phyloP scores from a whole-genome alignment of 2,888 invertebrate genomes.

The Protodeltote pygarga region DNA sequence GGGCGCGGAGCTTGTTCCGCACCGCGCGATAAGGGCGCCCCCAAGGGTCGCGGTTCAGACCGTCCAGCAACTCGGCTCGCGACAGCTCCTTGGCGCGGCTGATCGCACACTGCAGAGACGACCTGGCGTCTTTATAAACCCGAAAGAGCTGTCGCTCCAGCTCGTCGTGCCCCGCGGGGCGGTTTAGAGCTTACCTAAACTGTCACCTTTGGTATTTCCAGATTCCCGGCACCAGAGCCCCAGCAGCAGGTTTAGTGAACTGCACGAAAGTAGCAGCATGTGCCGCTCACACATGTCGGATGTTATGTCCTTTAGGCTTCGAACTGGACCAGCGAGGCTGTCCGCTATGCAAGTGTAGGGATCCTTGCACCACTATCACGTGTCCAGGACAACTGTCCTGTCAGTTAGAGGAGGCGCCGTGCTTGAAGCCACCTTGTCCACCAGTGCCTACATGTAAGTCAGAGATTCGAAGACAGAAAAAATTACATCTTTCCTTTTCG shows the following conservation, averaged over 20 bases:
- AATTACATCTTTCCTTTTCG: too few species aligned
- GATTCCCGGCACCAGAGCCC: slow-evolving; percentile 91
- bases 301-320: slow-evolving; percentile 95
- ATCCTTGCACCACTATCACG: slow-evolving; percentile 91
- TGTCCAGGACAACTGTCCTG: slow-evolving; percentile 93
- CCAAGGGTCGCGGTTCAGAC: too few species aligned
- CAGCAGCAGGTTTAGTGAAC: slow-evolving; percentile 89
- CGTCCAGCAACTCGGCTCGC: too few species aligned
- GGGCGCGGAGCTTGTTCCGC: too few species aligned
- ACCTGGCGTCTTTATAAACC: too few species aligned
- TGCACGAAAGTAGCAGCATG: slow-evolving; percentile 91
- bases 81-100: too few species aligned
- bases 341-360: slow-evolving; percentile 92
- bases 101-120: too few species aligned
- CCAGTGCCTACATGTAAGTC: slow-evolving; percentile 93
- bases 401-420: slow-evolving; percentile 92
- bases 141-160: too few species aligned
- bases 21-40: too few species aligned
- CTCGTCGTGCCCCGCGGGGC: too few species aligned
- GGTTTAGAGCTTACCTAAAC: background rate
- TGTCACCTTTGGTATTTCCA: slow-evolving; percentile 28
- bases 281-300: slow-evolving; percentile 93
- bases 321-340: slow-evolving; percentile 90
- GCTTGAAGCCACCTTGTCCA: slow-evolving; percentile 93
- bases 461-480: too few species aligned